A percentile compares a stretch with the other conserved stretches of the same genome.
phyloP scores from a whole-genome alignment of 2,113 vertebrate genomes.

The Chloropsis hardwickii region DNA sequence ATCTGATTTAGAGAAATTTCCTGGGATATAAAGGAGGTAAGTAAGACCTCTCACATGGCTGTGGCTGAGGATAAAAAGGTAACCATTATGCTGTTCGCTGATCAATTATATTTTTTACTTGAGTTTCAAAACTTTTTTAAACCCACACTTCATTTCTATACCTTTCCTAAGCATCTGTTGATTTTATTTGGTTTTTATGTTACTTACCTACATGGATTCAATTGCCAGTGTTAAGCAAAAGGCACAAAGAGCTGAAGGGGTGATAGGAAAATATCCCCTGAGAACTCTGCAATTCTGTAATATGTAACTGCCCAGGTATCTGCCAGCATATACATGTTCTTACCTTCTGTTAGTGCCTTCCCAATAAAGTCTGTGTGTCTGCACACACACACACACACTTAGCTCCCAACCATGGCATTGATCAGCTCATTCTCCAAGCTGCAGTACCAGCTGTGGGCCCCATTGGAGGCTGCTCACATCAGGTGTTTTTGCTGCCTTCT shows the following conservation, averaged over 20 bases:
- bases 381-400: too few relatives aligned
- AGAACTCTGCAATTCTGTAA: not conserved
- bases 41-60: not conserved
- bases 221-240: not conserved
- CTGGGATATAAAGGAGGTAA: not conserved
- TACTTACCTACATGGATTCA: not conserved
- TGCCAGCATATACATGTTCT: not conserved
- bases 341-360: not conserved
- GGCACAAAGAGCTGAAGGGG: not conserved
- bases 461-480: not conserved
- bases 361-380: accelerated
- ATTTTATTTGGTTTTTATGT: not conserved
- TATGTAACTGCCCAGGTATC: not conserved
- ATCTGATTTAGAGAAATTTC: not conserved
- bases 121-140: not conserved
- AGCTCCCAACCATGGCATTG: not conserved
- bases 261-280: not conserved
- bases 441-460: not conserved
- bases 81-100: not conserved
- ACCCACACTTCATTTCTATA: not conserved
- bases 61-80: not conserved
- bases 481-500: not conserved
- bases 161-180: not conserved
- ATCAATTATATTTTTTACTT: not conserved
- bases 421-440: not conserved